phyloP scores from a whole-genome alignment of 2,113 vertebrate species.

The Malaclemys terrapin region DNA sequence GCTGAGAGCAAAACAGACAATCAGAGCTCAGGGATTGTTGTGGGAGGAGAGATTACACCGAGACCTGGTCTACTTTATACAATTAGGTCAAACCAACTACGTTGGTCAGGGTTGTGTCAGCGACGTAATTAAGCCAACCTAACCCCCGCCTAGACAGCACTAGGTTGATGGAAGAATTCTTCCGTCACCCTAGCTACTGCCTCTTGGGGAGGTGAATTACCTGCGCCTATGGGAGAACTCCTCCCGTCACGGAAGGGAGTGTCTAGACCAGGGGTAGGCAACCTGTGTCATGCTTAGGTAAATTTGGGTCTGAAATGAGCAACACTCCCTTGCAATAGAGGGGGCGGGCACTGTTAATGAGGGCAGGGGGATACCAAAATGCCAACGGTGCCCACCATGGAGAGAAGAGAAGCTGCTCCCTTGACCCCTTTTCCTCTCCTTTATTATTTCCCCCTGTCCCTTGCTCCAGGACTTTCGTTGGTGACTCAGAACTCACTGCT shows the following conservation, averaged over 20 bases:
- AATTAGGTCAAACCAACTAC: background rate
- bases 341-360: background rate
- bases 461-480: background rate
- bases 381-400: fast-evolving
- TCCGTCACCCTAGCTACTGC: background rate
- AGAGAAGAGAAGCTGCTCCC: background rate
- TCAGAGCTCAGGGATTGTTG: too few species aligned
- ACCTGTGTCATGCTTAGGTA: background rate
- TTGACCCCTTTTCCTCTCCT: background rate
- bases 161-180: background rate
- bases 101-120: background rate
- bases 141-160: too few species aligned
- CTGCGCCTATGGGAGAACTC: background rate
- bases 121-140: too few species aligned
- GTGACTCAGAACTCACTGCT: fast-evolving
- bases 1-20: background rate
- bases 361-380: background rate
- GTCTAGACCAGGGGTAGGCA: too few species aligned
- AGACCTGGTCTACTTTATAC: background rate
- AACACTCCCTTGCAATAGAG: background rate
- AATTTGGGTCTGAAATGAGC: background rate
- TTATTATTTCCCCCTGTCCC: background rate
- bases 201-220: background rate
- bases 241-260: too few species aligned
- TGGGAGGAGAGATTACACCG: background rate